These are phyloP conservation scores for Pteruthius melanotis DNA, from an alignment of 2,113 vertebrate species.

Conservation along the genomic window DNA sequence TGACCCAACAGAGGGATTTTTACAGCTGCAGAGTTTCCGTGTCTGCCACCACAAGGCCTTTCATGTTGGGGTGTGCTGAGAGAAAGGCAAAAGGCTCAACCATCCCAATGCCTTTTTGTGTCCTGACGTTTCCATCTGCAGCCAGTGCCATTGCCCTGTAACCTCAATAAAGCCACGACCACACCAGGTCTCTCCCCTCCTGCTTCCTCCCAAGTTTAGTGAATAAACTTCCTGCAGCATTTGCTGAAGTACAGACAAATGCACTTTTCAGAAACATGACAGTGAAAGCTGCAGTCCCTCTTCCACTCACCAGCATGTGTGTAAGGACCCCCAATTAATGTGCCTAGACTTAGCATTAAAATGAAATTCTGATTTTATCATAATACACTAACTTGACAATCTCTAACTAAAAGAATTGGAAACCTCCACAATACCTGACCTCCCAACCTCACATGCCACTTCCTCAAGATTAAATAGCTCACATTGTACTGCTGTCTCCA, in stretches of 20 bases:
- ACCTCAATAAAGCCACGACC: background rate
- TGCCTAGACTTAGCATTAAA: background rate
- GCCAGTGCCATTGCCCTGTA: background rate
- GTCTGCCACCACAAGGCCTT: background rate
- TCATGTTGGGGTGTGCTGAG: rapidly evolving
- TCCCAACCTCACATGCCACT: background rate
- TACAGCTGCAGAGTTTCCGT: background rate
- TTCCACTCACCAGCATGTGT: background rate
- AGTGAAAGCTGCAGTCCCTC: background rate
- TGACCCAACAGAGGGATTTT: background rate
- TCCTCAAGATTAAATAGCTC: conserved; percentile 25
- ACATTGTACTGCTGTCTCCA: background rate
- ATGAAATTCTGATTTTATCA: background rate
- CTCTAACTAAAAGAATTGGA: background rate
- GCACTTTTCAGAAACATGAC: background rate
- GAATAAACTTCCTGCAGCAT: background rate
- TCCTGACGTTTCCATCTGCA: background rate
- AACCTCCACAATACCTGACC: background rate
- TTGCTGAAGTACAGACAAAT: background rate
- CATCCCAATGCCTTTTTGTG: background rate
- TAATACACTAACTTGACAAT: background rate
- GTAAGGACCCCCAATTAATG: background rate
- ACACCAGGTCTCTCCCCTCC: background rate
- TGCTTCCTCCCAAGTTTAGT: background rate
- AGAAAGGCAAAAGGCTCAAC: background rate